phyloP scores from a whole-genome alignment of 2,113 vertebrate genomes.

The Delphinapterus leucas region DNA sequence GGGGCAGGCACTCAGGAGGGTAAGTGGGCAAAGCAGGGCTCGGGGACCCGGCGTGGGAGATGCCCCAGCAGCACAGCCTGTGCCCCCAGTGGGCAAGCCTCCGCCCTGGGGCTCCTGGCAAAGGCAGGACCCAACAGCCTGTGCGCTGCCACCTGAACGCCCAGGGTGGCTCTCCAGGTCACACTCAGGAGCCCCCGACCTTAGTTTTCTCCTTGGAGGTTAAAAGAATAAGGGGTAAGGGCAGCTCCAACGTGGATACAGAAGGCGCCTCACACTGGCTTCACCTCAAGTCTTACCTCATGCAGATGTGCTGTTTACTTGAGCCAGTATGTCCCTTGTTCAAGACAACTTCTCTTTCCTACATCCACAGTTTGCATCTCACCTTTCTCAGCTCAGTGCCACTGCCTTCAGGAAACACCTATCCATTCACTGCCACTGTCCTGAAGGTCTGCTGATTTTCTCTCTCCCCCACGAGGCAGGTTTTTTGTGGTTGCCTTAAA shows the following conservation, averaged over 20 bases:
- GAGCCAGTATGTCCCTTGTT: not conserved
- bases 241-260: too few relatives aligned
- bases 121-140: not conserved
- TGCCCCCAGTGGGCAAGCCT: not conserved
- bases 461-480: not conserved
- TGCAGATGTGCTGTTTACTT: not conserved
- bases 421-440: not conserved
- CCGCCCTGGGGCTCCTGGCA: fast-evolving
- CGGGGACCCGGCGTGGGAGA: not conserved
- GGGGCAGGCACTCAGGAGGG: not conserved
- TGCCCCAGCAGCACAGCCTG: fast-evolving
- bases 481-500: not conserved
- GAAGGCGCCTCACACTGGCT: too few relatives aligned
- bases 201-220: too few relatives aligned
- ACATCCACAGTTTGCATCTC: not conserved
- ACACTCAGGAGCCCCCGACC: too few relatives aligned
- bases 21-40: not conserved
- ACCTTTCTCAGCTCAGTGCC: not conserved
- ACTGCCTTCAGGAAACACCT: not conserved
- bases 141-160: not conserved
- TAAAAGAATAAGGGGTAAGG: too few relatives aligned
- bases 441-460: not conserved
- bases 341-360: not conserved
- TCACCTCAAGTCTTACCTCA: not conserved
- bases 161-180: not conserved